phyloP scores from a whole-genome alignment of 2,888 invertebrate genomes.

The Drosophila emarginata region DNA sequence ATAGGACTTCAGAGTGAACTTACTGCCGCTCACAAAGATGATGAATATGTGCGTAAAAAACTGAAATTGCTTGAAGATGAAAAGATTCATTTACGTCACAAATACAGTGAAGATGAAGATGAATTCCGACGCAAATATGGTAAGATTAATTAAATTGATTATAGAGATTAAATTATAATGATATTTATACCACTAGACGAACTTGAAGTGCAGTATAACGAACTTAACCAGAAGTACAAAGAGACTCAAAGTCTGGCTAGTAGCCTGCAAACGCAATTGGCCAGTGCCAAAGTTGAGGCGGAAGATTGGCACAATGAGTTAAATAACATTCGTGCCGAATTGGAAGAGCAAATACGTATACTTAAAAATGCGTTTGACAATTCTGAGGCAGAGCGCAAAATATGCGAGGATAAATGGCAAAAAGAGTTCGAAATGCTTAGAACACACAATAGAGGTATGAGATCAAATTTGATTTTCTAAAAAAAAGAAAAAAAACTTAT shows the following conservation, averaged over 20 bases:
- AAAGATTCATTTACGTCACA: slow-evolving; percentile 78
- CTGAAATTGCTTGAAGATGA: slow-evolving; percentile 81
- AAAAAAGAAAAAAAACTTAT: background rate
- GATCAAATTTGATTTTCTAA: background rate
- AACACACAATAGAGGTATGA: slow-evolving; percentile 84
- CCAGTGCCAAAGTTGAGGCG: slow-evolving; percentile 78
- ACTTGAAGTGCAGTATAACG: slow-evolving; percentile 83
- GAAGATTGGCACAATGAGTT: slow-evolving; percentile 81
- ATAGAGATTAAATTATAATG: background rate
- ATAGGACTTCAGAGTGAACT: slow-evolving; percentile 82
- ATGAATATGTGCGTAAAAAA: slow-evolving; percentile 81
- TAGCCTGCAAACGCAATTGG: slow-evolving; percentile 79
- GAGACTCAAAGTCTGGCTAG: slow-evolving; percentile 82
- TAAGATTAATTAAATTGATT: slow-evolving; percentile 36
- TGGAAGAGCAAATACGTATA: slow-evolving; percentile 84
- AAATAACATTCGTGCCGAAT: slow-evolving; percentile 83
- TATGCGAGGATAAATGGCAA: slow-evolving; percentile 85
- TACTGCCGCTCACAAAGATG: slow-evolving; percentile 81
- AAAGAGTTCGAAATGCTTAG: slow-evolving; percentile 86
- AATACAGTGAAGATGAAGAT: slow-evolving; percentile 80
- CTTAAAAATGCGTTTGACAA: slow-evolving; percentile 85
- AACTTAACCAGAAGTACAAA: slow-evolving; percentile 83
- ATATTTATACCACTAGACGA: slow-evolving; percentile 68
- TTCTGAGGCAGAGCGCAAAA: slow-evolving; percentile 84
- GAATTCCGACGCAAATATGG: slow-evolving; percentile 81